Evolutionary conservation across 2,888 invertebrate genomes (phyloP), one percentile per base, ranked within the genome.

Genomic region (Polyommatus iphigenia): DNA sequence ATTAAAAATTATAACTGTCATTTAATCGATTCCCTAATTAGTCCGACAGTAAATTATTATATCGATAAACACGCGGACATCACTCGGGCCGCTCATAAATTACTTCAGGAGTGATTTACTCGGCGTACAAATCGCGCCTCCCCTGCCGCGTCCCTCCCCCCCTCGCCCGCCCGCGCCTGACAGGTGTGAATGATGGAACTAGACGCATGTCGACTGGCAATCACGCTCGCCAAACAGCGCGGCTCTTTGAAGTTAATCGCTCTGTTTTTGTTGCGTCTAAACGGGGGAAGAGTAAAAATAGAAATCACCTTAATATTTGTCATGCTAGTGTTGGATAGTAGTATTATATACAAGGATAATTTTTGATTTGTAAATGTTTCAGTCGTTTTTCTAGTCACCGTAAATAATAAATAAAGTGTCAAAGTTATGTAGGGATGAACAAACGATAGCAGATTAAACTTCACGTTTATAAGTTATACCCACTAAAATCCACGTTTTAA

Each of bases 91-190:
- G 83, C 83, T 88, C 91, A 90, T 92, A 92, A 91, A 93, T 92
- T 91, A 92, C 91, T 90, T 90, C 89, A 91, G 88, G 91, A 91
- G 91, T 92, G 91, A 93, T 92, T 92, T 92, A 92, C 90, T 91
- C 87, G 87, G 88, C 86, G 89, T 90, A 91, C 91, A 91, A 91
- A 91, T 87, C 88, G 89, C 86, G 86, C 85, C 87, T 87, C 32
- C 41, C 90, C 54, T 15, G 13, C 54, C 15, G 54, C 54, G 18
- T 89, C 89, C 89, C 87, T 88, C 85, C 85, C 87, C 87, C 87
- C 85, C 88, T 87, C 87, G 89, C 87, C 90, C 87, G 87, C 88
- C 88, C 86, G 73, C 41, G 78, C 71, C 83, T 89, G 91, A 91
- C 91, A 91, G 89, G 88, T 90, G 91, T 91, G 90, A 90, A 84